Percentiles rank a stretch among this genome's conserved stretches.
Evolutionary conservation across 2,113 vertebrate genomes (phyloP).

Genomic region (Lanius collurio): DNA sequence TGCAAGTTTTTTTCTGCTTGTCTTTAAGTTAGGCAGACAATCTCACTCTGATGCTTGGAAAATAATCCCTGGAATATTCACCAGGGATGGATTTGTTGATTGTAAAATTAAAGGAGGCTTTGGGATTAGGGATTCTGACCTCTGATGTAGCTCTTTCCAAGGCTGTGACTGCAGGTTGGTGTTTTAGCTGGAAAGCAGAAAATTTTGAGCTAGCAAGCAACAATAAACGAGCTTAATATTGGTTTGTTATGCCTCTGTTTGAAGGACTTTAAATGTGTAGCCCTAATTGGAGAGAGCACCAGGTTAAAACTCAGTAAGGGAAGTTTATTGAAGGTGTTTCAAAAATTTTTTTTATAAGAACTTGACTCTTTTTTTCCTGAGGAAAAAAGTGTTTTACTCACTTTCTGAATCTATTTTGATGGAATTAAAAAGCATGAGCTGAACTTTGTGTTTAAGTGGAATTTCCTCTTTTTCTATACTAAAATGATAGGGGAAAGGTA

Average conservation of each 20-base stretch:
- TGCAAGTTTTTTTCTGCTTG: not conserved
- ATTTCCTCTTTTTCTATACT: not conserved
- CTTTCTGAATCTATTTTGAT: not conserved
- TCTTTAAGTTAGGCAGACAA: not conserved
- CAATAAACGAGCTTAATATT: not conserved
- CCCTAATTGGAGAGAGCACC: not conserved
- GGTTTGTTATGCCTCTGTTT: not conserved
- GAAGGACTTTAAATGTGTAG: not conserved
- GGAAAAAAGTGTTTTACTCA: not conserved
- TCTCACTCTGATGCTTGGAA: not conserved
- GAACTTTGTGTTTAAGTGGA: not conserved
- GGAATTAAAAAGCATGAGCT: not conserved
- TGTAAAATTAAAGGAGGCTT: constrained; percentile 4
- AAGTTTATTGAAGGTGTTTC: not conserved
- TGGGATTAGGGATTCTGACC: not conserved
- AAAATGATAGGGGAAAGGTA: not conserved
- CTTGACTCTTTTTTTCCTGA: not conserved
- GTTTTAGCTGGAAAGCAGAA: not conserved
- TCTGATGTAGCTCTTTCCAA: not conserved
- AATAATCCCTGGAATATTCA: not conserved
- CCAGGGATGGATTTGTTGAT: not conserved
- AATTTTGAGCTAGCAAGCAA: not conserved
- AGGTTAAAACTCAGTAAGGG: not conserved
- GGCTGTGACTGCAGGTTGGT: not conserved
- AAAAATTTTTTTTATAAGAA: not conserved